A percentile compares a stretch with the other conserved stretches of the same genome.
Evolutionary conservation across 2,113 vertebrate genomes (phyloP).

Genomic region (Nipponia nippon): DNA sequence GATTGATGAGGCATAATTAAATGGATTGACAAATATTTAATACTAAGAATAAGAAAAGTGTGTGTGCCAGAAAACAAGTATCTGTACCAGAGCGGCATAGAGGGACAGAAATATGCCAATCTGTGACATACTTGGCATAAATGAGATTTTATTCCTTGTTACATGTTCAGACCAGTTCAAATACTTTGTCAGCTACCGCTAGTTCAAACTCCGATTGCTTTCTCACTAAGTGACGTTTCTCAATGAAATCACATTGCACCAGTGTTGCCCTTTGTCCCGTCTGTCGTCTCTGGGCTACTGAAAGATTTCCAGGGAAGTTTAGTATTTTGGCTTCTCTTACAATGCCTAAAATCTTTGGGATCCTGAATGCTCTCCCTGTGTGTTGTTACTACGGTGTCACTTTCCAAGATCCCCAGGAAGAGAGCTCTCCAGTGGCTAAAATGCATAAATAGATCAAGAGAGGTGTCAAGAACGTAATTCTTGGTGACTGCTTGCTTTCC

Average conservation of each 20-base stretch:
- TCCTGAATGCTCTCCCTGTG: not conserved
- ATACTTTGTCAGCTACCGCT: not conserved
- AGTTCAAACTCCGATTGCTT: rapidly evolving
- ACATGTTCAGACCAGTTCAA: not conserved
- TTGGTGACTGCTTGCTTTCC: not conserved
- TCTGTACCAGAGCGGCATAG: not conserved
- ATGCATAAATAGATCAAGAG: not conserved
- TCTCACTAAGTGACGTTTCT: too few species aligned
- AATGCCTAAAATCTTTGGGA: not conserved
- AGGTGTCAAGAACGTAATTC: not conserved
- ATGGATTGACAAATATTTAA: not conserved
- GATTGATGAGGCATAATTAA: not conserved
- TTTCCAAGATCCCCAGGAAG: not conserved
- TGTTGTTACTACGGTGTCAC: not conserved
- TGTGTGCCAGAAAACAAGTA: not conserved
- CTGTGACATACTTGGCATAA: not conserved
- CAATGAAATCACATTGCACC: not conserved
- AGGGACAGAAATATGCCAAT: not conserved
- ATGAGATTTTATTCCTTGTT: not conserved
- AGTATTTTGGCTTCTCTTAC: not conserved
- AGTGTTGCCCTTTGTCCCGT: not conserved
- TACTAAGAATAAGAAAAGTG: not conserved
- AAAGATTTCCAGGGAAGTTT: not conserved
- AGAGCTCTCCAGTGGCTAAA: not conserved
- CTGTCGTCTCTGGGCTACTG: not conserved